Conservation (phyloP, 2,797 vertebrate genomes). For the Borostomias antarcticus region DNA sequence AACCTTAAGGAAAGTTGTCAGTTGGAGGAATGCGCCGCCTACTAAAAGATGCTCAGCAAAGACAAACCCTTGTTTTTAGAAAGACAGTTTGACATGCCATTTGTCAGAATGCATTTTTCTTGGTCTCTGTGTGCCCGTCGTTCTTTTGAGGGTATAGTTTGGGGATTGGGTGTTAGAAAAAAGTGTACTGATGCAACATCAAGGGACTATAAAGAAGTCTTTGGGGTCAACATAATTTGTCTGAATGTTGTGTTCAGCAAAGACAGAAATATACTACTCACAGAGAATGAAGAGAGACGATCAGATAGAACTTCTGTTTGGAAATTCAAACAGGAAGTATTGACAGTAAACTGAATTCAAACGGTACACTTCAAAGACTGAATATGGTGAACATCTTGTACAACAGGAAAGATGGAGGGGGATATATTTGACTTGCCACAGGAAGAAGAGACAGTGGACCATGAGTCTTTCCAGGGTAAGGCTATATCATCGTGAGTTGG, state of each 20-base stretch:
- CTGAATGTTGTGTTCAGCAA: not conserved
- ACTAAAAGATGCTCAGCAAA: conserved; percentile 24
- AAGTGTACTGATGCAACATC: conserved; percentile 16
- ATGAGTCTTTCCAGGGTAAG: conserved; percentile 55
- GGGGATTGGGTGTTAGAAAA: too few relatives aligned
- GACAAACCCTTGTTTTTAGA: conserved; percentile 47
- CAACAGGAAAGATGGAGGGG: conserved; percentile 58
- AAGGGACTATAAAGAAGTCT: conserved; percentile 23
- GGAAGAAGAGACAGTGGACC: conserved; percentile 38
- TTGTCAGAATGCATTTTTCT: conserved; percentile 29
- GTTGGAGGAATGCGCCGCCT: conserved; percentile 59
- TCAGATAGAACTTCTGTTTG: not conserved
- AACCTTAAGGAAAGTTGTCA: conserved; percentile 61
- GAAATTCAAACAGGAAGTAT: not conserved
- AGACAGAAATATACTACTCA: conserved; percentile 2
- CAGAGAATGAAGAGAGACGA: conserved; percentile 44
- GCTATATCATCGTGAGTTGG: not conserved
- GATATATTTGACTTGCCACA: conserved; percentile 41
- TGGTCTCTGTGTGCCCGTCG: conserved; percentile 26
- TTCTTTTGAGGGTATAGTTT: conserved; percentile 27
- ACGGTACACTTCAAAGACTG: conserved; percentile 8
- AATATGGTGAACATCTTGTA: conserved; percentile 7
- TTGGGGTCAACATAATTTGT: not conserved
- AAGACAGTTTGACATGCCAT: conserved; percentile 39
- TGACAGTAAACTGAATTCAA: conserved; percentile 13